Conservation (phyloP, 2,113 vertebrate species). For the Nycticebus coucang region DNA sequence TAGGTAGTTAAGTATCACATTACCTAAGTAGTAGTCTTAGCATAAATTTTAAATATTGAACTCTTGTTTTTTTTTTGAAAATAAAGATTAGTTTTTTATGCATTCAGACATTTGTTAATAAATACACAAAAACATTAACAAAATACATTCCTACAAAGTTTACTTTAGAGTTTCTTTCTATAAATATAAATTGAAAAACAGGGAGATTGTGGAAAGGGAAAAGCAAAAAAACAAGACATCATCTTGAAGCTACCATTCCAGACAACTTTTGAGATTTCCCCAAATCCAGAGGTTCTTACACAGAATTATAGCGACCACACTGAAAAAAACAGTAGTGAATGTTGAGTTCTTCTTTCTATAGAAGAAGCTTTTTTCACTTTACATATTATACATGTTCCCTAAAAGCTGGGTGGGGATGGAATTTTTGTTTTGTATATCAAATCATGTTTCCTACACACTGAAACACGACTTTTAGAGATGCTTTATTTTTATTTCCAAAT, state of each 20-base stretch:
- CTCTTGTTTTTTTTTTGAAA: slow-evolving; percentile 37
- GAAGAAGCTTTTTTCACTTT: slow-evolving; percentile 62
- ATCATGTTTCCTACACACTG: slow-evolving; percentile 34
- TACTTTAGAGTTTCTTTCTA: slow-evolving; percentile 42
- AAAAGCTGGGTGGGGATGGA: slow-evolving; percentile 56
- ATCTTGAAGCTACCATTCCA: slow-evolving; percentile 12
- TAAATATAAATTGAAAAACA: slow-evolving; percentile 36
- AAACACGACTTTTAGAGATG: slow-evolving; percentile 64
- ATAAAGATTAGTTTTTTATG: slow-evolving; percentile 20
- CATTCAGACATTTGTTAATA: slow-evolving; percentile 43
- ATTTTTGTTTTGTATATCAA: slow-evolving; percentile 65
- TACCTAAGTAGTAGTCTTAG: background rate
- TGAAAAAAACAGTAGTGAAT: slow-evolving; percentile 26
- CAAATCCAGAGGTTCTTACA: background rate
- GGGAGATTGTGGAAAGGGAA: background rate
- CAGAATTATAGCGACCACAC: background rate
- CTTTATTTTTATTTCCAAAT: slow-evolving; percentile 61
- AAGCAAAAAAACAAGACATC: background rate
- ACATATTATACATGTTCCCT: slow-evolving; percentile 52
- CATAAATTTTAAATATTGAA: slow-evolving; percentile 47
- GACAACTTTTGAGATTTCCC: slow-evolving; percentile 24
- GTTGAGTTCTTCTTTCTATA: slow-evolving; percentile 63
- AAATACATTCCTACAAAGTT: slow-evolving; percentile 42
- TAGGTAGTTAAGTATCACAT: slow-evolving; percentile 40
- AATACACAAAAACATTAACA: slow-evolving; percentile 32